phyloP scores from a whole-genome alignment of 2,888 invertebrate genomes.

The Nemoura dubitans region DNA sequence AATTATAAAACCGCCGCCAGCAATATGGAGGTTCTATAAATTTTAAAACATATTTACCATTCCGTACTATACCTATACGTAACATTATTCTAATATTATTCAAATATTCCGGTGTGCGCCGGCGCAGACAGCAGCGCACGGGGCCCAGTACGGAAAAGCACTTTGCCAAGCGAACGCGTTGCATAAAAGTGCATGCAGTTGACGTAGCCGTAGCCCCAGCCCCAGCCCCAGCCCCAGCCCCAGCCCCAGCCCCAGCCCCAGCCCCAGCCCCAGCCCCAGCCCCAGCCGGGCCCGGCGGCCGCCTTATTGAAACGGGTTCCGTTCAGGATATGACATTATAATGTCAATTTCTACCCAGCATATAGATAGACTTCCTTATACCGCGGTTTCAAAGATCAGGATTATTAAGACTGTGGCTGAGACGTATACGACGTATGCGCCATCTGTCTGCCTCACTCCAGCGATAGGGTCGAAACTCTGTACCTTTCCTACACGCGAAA shows the following conservation, averaged over 20 bases:
- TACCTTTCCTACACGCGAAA: neutral
- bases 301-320: conserved; percentile 26
- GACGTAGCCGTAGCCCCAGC: no score
- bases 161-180: neutral
- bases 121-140: neutral
- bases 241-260: no score
- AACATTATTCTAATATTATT: conserved; percentile 38
- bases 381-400: neutral
- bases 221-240: no score
- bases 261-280: no score
- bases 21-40: conserved; percentile 8
- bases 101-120: conserved; percentile 19
- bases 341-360: conserved; percentile 12
- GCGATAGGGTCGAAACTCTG: neutral
- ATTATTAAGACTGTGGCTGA: conserved; percentile 15
- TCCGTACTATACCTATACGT: no score
- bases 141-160: neutral
- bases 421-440: neutral
- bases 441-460: neutral
- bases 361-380: no score
- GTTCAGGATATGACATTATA: neutral
- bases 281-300: no score
- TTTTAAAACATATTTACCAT: conserved; percentile 35
- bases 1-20: conserved; percentile 19
- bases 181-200: neutral